A percentile compares a stretch with the other conserved stretches of the same genome.
Evolutionary conservation across 2,113 vertebrate species (phyloP).

Genomic region (Xenopus borealis): DNA sequence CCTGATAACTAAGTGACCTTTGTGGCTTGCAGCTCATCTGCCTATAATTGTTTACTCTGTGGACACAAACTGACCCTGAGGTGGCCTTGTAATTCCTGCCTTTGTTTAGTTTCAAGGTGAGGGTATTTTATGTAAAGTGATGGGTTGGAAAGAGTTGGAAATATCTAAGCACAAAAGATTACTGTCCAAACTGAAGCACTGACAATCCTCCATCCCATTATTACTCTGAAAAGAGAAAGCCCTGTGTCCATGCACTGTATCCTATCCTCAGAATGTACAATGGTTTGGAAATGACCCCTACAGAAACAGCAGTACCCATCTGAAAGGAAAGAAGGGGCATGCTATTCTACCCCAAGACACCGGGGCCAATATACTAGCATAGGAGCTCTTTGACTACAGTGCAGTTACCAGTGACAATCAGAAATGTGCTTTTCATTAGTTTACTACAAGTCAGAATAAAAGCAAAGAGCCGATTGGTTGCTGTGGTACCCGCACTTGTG

Average conservation of each 20-base stretch:
- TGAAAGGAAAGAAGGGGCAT: background rate
- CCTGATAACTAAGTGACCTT: background rate
- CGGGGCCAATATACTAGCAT: no score
- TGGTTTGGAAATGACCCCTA: background rate
- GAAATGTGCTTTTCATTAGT: no score
- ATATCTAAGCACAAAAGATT: conserved; percentile 6
- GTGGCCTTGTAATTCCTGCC: background rate
- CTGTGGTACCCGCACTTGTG: no score
- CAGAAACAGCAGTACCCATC: no score
- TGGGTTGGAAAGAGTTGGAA: background rate
- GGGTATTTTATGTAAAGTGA: background rate
- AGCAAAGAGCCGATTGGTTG: no score
- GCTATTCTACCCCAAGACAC: no score
- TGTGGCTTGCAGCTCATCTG: background rate
- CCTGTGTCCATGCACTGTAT: background rate
- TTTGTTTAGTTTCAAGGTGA: background rate
- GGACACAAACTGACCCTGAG: background rate
- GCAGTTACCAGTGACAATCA: no score
- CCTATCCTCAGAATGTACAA: conserved; percentile 1
- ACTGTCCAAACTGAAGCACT: conserved; percentile 2
- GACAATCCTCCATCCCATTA: background rate
- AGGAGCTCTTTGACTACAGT: no score
- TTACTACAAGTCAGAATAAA: no score
- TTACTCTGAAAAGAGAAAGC: background rate
- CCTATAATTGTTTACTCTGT: background rate